Conservation (phyloP, 2,113 vertebrate species). For the Paracanthobrama guichenoti region DNA sequence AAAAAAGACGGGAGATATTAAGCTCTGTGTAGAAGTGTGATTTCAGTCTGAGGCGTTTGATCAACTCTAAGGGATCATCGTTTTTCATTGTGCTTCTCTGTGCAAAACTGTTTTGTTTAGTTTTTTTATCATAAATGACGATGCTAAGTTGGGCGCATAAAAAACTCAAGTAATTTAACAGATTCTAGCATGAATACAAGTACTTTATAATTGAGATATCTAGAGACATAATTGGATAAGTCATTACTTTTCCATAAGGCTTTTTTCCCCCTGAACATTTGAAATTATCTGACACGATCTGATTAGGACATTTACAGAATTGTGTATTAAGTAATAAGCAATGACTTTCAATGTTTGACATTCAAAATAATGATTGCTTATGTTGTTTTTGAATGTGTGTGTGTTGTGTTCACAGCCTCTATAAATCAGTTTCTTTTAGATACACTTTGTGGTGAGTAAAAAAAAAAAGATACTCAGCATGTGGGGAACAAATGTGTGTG, state of each 20-base stretch:
- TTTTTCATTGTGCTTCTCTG: neutral
- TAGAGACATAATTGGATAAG: neutral
- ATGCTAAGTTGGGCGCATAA: neutral
- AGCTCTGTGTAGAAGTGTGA: neutral
- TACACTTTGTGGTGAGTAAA: neutral
- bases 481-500: neutral
- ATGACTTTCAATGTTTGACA: neutral
- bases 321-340: neutral
- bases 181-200: neutral
- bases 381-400: neutral
- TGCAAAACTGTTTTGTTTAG: neutral
- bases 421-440: conserved; percentile 39
- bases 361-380: neutral
- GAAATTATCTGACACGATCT: neutral
- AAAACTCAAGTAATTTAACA: neutral
- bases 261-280: no score
- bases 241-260: no score
- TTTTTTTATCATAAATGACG: neutral
- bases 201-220: neutral
- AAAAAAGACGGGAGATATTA: neutral
- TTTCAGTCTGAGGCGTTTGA: neutral
- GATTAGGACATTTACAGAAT: neutral
- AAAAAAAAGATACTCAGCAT: conserved; percentile 32
- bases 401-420: neutral
- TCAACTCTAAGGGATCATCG: neutral